Evolutionary conservation across 1,140 invertebrate species (phyloP).

Genomic region (Pissodes strobi): DNA sequence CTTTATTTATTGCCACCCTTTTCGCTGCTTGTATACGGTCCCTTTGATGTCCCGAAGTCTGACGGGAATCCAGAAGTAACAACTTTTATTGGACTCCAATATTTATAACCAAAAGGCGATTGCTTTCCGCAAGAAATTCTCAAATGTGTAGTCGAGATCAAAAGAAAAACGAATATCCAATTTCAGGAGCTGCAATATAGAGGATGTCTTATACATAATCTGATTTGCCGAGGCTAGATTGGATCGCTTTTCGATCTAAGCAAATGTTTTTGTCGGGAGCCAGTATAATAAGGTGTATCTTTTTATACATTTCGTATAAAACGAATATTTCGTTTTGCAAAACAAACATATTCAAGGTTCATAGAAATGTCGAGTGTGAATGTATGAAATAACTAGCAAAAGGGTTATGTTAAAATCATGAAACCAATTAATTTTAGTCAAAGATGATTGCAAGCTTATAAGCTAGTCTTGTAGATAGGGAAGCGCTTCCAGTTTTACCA

Average conservation of each 20-base stretch:
- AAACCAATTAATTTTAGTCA: too few relatives aligned
- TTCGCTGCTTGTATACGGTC: neutral
- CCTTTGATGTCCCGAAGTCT: conserved; percentile 31
- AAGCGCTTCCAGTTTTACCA: too few relatives aligned
- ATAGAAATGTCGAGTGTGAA: too few relatives aligned
- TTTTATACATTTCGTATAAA: neutral
- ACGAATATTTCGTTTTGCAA: too few relatives aligned
- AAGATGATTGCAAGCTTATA: too few relatives aligned
- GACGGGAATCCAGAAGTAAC: conserved; percentile 45
- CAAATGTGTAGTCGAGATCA: conserved; percentile 33
- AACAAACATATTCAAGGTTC: too few relatives aligned
- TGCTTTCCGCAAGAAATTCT: conserved; percentile 35
- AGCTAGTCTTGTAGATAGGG: too few relatives aligned
- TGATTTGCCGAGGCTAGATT: conserved; percentile 23
- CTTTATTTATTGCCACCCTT: conserved; percentile 25
- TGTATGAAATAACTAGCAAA: too few relatives aligned
- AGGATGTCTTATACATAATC: conserved; percentile 32
- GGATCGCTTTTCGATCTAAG: conserved; percentile 28
- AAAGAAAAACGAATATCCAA: conserved; percentile 36
- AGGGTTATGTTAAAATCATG: too few relatives aligned
- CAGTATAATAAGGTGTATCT: too few relatives aligned
- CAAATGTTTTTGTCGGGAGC: conserved; percentile 27
- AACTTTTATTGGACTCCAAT: conserved; percentile 56
- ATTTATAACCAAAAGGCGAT: conserved; percentile 50
- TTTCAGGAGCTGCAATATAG: conserved; percentile 31